Evolutionary conservation across 2,113 vertebrate genomes (phyloP).

Genomic region (Engystomops pustulosus): DNA sequence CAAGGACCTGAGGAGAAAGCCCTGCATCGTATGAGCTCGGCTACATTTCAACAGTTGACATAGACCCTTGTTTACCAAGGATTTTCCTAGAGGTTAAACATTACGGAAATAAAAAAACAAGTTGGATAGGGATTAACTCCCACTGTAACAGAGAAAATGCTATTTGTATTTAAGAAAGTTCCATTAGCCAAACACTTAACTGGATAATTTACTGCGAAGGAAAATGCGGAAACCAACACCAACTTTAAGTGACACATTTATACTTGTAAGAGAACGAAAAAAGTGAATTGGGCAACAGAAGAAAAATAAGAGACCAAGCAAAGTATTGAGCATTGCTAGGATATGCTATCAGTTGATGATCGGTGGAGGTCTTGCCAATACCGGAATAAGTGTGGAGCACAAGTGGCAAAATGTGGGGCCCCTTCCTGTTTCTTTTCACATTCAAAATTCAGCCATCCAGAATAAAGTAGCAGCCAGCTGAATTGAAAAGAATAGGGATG

Average conservation of each 20-base stretch:
- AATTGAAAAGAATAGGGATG: no score
- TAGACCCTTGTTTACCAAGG: conserved; percentile 35
- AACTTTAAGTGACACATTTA: not conserved
- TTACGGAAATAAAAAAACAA: not conserved
- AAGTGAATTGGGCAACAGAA: not conserved
- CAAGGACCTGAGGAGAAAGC: conserved; percentile 53
- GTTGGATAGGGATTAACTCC: conserved; percentile 48
- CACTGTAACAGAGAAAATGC: conserved; percentile 35
- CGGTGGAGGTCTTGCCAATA: no score
- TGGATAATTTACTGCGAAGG: not conserved
- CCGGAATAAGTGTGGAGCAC: no score
- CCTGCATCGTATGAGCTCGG: conserved; percentile 46
- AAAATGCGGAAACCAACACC: not conserved
- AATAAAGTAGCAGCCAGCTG: no score
- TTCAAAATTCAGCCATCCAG: no score
- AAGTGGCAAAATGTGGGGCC: no score
- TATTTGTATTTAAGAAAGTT: conserved; percentile 29
- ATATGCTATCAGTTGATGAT: no score
- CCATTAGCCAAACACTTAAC: not conserved
- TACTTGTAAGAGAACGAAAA: not conserved
- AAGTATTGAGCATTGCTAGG: no score
- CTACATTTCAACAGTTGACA: conserved; percentile 55
- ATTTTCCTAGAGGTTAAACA: conserved; percentile 47
- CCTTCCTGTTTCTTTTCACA: no score
- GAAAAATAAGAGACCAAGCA: not conserved